Conservation (phyloP, 2,888 invertebrate genomes). For the Acanthococcus lagerstroemiae region DNA sequence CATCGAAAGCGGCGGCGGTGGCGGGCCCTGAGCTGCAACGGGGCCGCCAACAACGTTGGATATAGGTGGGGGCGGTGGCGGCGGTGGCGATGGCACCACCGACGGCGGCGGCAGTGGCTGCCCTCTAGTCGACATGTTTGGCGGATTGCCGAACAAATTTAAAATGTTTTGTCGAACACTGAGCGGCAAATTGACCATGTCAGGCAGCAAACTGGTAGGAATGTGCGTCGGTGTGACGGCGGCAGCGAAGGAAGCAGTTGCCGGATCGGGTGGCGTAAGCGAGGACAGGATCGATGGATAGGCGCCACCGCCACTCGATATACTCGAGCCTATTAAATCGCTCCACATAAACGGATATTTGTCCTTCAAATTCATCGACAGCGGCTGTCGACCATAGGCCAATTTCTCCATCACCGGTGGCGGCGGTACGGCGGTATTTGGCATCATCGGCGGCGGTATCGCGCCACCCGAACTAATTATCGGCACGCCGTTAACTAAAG, state of each 20-base stretch:
- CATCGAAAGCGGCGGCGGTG: background rate
- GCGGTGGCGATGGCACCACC: background rate
- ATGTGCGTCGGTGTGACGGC: slow-evolving; percentile 11
- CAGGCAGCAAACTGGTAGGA: slow-evolving; percentile 4
- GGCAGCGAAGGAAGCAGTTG: background rate
- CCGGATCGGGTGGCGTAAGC: slow-evolving; percentile 12
- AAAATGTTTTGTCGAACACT: slow-evolving; percentile 41
- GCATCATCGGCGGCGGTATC: background rate
- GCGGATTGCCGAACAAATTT: slow-evolving; percentile 40
- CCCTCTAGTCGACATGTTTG: too few species aligned
- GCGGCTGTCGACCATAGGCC: background rate
- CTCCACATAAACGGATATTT: slow-evolving; percentile 3
- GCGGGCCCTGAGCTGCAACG: background rate
- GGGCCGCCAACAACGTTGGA: background rate
- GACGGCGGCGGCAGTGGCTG: background rate
- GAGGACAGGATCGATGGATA: slow-evolving; percentile 21
- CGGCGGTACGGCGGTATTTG: slow-evolving; percentile 22
- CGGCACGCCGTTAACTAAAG: slow-evolving; percentile 7
- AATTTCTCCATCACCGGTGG: slow-evolving; percentile 9
- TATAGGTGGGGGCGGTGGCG: background rate
- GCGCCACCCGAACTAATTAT: slow-evolving; percentile 1
- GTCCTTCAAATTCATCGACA: slow-evolving; percentile 9
- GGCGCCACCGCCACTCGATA: background rate
- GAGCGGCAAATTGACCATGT: slow-evolving; percentile 13
- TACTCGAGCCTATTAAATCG: background rate